Base-by-base conservation (phyloP, 2,797 vertebrate species). In the Setipinna tenuifilis region DNA sequence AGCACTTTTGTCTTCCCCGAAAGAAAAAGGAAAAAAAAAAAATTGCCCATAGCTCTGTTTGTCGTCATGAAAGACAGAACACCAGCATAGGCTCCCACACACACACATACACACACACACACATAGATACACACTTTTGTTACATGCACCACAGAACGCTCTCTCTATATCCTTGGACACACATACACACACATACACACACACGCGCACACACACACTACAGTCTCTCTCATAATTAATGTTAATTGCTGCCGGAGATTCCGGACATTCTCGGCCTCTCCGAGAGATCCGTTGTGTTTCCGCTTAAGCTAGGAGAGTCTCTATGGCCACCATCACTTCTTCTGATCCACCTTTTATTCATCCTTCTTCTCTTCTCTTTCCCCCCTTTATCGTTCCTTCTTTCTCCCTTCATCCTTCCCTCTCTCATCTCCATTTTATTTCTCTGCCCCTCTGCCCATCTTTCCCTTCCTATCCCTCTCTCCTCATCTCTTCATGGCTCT, bases 31-130 rank as follows among this genome's bases (percentile, higher is more conserved):
- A 61, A 80, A 48, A 25, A 86, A 57, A 59, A 50, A 59, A 83
- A 41, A 58, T n/a, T 12, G 50, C 6, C 54, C 82, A 65, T 78
- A 50, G 46, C 71, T 87, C 88, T 90, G 89, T 87, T 88, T 87
- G 83, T 87, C 54, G 57, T 91, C 87, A 88, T 28, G 17, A 12
- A 78, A 44, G 71, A 78, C 71, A 78, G 68, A 19, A 35, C 31
- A 78, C 16, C 71, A 78, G 71, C 31, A 78, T 78, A 21, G 71
- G 14, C 71, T 19, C 16, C 12, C 16, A 41, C 28, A 41, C 16
- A 41, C 68, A 75, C 68, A 41, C 31, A 75, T 31, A 41, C 68
- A 41, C 68, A 75, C 68, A 41, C 62, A 68, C 62, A 68, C 62
- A 28, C 19, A n/a, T 7, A 61, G 1, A 61, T n/a, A 65, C 7